Evolutionary conservation across 2,113 vertebrate genomes (phyloP), one percentile per base, ranked within the genome.

Genomic region (Myrmophylax atrothorax): DNA sequence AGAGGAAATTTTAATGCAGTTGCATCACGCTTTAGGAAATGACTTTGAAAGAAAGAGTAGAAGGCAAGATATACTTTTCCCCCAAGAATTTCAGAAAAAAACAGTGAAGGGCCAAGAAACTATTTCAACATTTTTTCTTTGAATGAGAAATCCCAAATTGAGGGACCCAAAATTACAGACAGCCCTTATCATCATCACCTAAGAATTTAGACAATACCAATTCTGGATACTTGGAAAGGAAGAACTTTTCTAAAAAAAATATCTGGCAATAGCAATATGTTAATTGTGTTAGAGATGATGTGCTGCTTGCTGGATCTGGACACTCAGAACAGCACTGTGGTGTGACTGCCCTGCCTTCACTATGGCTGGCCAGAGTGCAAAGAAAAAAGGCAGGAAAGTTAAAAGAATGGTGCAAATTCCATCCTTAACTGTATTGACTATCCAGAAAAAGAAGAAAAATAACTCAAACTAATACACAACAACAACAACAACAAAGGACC

Each of bases 401-500:
- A 55, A 70, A 93, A 50, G 7, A 72, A 59, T 5, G 3, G 17
- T 72, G 33, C 12, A 76, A 84, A 72, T n/a, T 47, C 22, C n/a
- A 50, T n/a, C 12, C 37, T 70, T 74, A 63, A 70, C 24, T 46
- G 42, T 40, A 91, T 14, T 20, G 14, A 7, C 15, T 16, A 58
- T 7, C 8, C 26, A 37, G 6, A 3, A 44, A 69, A 63, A 8
- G 55, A 22, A 24, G 31, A 10, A 28, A 18, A 5, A 31, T 7
- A 5, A 6, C 10, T 52, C 44, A 59, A 52, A 44, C 25, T 33
- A 50, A 46, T 29, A n/a, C 11, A 63, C 4, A 49, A 20, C 5
- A 81, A n/a, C 4, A 49, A 20, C 5, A 81, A n/a, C 3, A 49
- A 49, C 1, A 18, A 8, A 33, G 17, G 25, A 0, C 2, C 3